phyloP scores from a whole-genome alignment of 2,797 vertebrate species.

The Chaetodon trifasciatus region DNA sequence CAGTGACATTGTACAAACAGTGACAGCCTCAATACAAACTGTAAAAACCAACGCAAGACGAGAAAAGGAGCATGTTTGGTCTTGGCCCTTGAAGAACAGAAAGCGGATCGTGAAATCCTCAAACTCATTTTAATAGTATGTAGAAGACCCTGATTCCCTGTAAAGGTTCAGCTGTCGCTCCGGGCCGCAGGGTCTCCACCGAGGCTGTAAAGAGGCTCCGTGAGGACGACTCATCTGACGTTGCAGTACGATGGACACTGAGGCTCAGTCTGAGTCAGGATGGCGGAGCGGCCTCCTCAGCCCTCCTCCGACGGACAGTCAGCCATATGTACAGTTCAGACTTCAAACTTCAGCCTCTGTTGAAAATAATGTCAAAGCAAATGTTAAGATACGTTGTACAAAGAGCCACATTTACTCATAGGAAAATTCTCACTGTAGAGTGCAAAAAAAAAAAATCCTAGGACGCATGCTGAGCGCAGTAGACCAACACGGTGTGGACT shows the following conservation, averaged over 20 bases:
- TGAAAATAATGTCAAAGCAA: slow-evolving; percentile 32
- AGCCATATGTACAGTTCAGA: slow-evolving; percentile 65
- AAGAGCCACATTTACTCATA: slow-evolving; percentile 62
- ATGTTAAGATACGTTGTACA: slow-evolving; percentile 62
- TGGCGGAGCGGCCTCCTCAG: slow-evolving; percentile 22
- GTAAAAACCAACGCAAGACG: slow-evolving; percentile 11
- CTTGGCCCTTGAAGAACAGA: slow-evolving; percentile 50
- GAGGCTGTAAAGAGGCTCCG: slow-evolving; percentile 11
- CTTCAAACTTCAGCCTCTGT: neutral
- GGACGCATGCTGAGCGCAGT: slow-evolving; percentile 80
- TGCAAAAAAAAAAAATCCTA: slow-evolving; percentile 45
- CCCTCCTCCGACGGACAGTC: slow-evolving; percentile 41
- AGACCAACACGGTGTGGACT: slow-evolving; percentile 64
- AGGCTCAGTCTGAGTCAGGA: slow-evolving; percentile 14
- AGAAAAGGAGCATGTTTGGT: slow-evolving; percentile 55
- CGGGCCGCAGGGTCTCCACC: slow-evolving; percentile 8
- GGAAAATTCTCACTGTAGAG: slow-evolving; percentile 64
- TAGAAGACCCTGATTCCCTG: slow-evolving; percentile 7
- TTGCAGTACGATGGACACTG: slow-evolving; percentile 1
- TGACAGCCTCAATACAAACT: slow-evolving; percentile 47
- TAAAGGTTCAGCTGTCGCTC: neutral
- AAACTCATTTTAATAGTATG: slow-evolving; percentile 11
- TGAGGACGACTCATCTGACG: slow-evolving; percentile 13
- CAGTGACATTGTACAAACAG: slow-evolving; percentile 54
- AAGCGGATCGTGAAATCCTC: slow-evolving; percentile 49